Base-by-base conservation (phyloP, 1,140 invertebrate species). In the Drosophila truncata region DNA sequence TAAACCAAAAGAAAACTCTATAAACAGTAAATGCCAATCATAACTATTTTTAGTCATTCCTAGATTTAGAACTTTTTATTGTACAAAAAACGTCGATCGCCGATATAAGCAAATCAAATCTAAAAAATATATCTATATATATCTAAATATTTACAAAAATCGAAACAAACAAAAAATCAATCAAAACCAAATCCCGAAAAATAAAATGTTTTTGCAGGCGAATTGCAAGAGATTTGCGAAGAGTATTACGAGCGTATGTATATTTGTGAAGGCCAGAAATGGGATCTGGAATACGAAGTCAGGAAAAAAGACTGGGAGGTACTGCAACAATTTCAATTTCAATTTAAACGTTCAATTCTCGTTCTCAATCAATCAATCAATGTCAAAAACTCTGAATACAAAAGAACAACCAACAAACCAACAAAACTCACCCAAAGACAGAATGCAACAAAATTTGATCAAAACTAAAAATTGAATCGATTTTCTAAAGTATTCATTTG, bases 271-370 rank as follows among this genome's bases (percentile, higher is more conserved):
- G 97, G 97, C 95, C 98, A 99, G 95, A 99, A 99, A 95, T 99
- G 98, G 96, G 98, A 99, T 97, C 98, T 99, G 96, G 98, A 99
- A 96, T 96, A 97, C 95, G 97, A 99, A 96, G 98, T 99, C 94
- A 96, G 97, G 95, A 98, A 98, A 95, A 98, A 97, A 96, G 98
- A 99, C 95, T 98, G 96, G 95, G 98, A 99, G 97, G 98, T 99
- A 97, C 95, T 95, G 94, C 94, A 91, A 83, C 77, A 85, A 81
- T 91, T 92, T 90, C 76, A 84, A 80, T 91, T 92, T 90, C 79
- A 82, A 91, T 83, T 84, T 66, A 42, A 76, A 65, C 42, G 74
- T 76, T 76, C 73, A 76, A 76, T 58, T 76, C 61, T 76, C 61
- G 60, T 76, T 74, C 60, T 75, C 59, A 74, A 74, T 41, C 66